These are phyloP conservation scores for Junonia oenone DNA, from an alignment of 2,888 invertebrate species.

Conservation along the genomic window DNA sequence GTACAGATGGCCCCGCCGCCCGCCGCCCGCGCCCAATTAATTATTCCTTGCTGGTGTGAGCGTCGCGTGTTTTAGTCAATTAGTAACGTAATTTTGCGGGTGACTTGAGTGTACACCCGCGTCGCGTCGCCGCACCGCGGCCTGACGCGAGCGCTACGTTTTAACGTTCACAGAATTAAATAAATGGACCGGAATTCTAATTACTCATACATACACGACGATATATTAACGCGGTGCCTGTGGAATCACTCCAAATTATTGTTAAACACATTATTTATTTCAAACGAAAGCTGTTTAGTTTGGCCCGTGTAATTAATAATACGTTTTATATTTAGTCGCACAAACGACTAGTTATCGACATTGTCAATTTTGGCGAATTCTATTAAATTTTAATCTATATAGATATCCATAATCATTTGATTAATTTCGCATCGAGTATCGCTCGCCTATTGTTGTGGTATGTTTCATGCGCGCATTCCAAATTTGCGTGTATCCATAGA, in stretches of 20 bases:
- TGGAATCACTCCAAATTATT: neutral
- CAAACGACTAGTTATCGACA: neutral
- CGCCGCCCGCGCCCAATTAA: slow-evolving; percentile 67
- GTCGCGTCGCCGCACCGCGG: slow-evolving; percentile 39
- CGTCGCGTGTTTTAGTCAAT: slow-evolving; percentile 80
- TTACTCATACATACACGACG: neutral
- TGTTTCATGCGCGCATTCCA: slow-evolving; percentile 21
- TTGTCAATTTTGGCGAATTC: neutral
- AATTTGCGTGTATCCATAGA: slow-evolving; percentile 32
- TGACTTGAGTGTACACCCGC: slow-evolving; percentile 73
- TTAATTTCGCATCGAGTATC: slow-evolving; percentile 21
- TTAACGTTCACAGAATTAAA: slow-evolving; percentile 47
- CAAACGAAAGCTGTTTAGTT: neutral
- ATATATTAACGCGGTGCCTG: neutral
- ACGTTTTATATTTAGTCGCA: neutral
- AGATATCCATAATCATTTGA: slow-evolving; percentile 6
- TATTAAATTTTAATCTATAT: slow-evolving; percentile 4
- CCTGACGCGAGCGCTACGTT: slow-evolving; percentile 50
- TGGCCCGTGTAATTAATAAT: neutral
- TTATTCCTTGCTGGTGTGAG: slow-evolving; percentile 78
- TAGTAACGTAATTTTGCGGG: slow-evolving; percentile 80
- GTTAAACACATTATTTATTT: neutral
- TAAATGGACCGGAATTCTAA: slow-evolving; percentile 20
- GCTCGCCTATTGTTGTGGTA: slow-evolving; percentile 23
- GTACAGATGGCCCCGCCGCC: slow-evolving; percentile 67